Percentiles rank a stretch among this genome's conserved stretches.
Evolutionary conservation across 2,888 invertebrate genomes (phyloP).

Genomic region (Xanthorhoe designata): DNA sequence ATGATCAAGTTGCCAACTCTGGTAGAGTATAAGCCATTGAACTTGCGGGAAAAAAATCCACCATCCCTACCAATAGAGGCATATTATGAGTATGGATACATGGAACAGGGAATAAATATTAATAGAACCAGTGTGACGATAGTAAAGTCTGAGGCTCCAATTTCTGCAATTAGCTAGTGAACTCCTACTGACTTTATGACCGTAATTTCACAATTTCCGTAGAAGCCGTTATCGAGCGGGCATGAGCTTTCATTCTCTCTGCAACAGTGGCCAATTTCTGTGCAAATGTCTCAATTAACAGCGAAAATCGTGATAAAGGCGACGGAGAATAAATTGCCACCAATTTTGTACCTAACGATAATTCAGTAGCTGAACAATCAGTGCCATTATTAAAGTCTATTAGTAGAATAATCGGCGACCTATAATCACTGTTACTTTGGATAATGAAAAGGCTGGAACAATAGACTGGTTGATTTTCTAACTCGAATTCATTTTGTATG

Average conservation of each 20-base stretch:
- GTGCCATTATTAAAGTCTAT: constrained; percentile 53
- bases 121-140: background rate
- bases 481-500: background rate
- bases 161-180: constrained; percentile 8
- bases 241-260: constrained; percentile 50
- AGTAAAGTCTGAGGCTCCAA: background rate
- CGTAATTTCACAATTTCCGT: constrained; percentile 48
- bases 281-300: constrained; percentile 79
- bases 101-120: too few species aligned
- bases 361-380: constrained; percentile 62
- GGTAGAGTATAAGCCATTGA: too few species aligned
- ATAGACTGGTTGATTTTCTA: constrained; percentile 10
- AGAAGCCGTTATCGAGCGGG: constrained; percentile 47
- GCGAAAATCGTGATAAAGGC: constrained; percentile 70
- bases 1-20: too few species aligned
- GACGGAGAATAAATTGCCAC: constrained; percentile 69
- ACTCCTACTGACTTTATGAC: constrained; percentile 33
- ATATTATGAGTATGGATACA: too few species aligned
- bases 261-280: constrained; percentile 63
- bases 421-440: constrained; percentile 42
- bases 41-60: too few species aligned
- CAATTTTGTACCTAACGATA: constrained; percentile 67
- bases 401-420: constrained; percentile 51
- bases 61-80: too few species aligned
- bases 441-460: constrained; percentile 21